Evolutionary conservation across 2,888 invertebrate genomes (phyloP), one percentile per base, ranked within the genome.

Genomic region (Archips xylosteana): DNA sequence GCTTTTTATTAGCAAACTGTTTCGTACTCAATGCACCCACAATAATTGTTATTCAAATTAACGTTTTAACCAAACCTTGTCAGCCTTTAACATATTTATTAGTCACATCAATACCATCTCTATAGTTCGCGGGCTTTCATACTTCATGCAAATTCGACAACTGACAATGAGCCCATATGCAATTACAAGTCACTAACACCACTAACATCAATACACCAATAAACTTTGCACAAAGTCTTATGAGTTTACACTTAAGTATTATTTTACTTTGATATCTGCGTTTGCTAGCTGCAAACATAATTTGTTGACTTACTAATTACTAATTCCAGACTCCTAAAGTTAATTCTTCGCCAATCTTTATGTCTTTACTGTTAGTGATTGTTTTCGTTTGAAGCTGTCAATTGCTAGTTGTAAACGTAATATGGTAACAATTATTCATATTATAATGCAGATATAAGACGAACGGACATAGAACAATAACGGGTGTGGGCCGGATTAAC

Each of bases 401-500:
- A 64, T 60, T 51, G n/a, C n/a, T 4, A 51, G 42, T 8, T 34
- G 68, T 32, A 64, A 47, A 69, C 64, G n/a, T 51, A 65, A 23
- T 45, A 60, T 71, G 67, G 60, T 72, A 59, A 72, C 69, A 75
- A 75, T 71, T 73, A 66, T 73, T 70, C 74, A 89, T 90, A 90
- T 89, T 92, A 88, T 87, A 89, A 90, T 89, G 85, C 89, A 90
- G 87, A 88, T 86, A 85, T 79, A 82, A 85, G 92, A 92, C 91
- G 86, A 81, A 88, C 87, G 86, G 84, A 87, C 87, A 84, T 82
- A 87, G 90, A 93, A 94, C 93, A 94, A 94, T 94, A 88, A 85
- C 81, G 85, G 91, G 92, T 89, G 94, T 94, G 90, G 94, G 94
- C 82, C 77, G 89, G 84, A 89, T 91, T 90, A 89, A 91, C 90